Conservation (phyloP, 2,888 invertebrate genomes). For the Cabera pusaria region DNA sequence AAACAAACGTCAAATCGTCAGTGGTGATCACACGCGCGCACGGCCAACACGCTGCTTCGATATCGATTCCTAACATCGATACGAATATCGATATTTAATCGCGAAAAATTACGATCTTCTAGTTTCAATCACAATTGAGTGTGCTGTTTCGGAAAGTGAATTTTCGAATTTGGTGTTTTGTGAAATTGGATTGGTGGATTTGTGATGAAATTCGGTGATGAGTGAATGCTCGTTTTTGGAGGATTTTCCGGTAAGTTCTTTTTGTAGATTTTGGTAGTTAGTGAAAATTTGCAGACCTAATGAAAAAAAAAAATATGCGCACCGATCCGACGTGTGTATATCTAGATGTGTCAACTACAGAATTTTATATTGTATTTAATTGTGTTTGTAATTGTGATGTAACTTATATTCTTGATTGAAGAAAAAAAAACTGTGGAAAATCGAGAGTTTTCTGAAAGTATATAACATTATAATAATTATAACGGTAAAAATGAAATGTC, state of each 20-base stretch:
- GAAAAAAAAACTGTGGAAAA: too few species aligned
- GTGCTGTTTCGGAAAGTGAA: constrained; percentile 12
- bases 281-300: too few species aligned
- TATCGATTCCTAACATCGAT: constrained; percentile 40
- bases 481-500: too few species aligned
- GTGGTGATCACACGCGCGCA: constrained; percentile 68
- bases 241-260: constrained; percentile 22
- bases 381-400: too few species aligned
- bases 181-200: constrained; percentile 17
- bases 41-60: constrained; percentile 63
- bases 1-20: constrained; percentile 59
- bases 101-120: constrained; percentile 5
- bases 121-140: not conserved
- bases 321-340: too few species aligned
- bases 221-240: constrained; percentile 11
- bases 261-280: too few species aligned
- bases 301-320: too few species aligned
- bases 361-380: too few species aligned
- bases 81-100: not conserved
- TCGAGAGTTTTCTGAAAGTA: too few species aligned
- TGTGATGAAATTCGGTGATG: constrained; percentile 21
- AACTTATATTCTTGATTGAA: too few species aligned
- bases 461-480: too few species aligned
- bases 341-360: too few species aligned
- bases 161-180: constrained; percentile 18